These are phyloP conservation scores for Adelognathus sp. DNA, from an alignment of 2,888 invertebrate species.

Conservation along the genomic window DNA sequence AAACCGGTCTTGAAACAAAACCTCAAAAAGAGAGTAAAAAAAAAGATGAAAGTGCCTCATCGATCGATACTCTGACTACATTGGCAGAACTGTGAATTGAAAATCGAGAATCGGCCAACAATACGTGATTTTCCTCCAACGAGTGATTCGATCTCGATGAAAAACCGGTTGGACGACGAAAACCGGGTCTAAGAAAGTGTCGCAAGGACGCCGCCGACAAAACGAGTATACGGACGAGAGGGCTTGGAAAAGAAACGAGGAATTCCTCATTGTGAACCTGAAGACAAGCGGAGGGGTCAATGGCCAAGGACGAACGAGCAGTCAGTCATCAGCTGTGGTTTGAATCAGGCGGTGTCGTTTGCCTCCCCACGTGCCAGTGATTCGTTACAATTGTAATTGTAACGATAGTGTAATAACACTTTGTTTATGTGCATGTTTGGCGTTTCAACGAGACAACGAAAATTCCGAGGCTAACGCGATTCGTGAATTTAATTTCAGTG, in stretches of 20 bases:
- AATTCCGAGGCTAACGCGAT: neutral
- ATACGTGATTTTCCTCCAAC: neutral
- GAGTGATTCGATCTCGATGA: neutral
- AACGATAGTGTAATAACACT: neutral
- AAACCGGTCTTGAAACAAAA: too few relatives aligned
- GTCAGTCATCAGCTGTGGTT: neutral
- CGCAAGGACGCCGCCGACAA: slow-evolving; percentile 27
- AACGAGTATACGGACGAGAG: slow-evolving; percentile 6
- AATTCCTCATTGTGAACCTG: neutral
- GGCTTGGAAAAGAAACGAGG: too few relatives aligned
- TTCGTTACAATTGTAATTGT: slow-evolving; percentile 10
- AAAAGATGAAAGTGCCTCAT: too few relatives aligned
- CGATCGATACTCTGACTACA: too few relatives aligned
- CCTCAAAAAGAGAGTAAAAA: too few relatives aligned
- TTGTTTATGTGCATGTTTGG: neutral
- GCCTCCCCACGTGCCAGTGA: neutral
- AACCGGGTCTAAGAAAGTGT: slow-evolving; percentile 26
- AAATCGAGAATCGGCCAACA: neutral
- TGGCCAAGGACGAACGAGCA: slow-evolving; percentile 30
- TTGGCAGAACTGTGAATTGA: neutral
- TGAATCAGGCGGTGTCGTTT: neutral
- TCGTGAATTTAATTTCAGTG: neutral
- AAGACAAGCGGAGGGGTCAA: slow-evolving; percentile 8
- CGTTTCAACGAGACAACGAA: too few relatives aligned
- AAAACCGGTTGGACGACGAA: slow-evolving; percentile 41